phyloP scores from a whole-genome alignment of 2,113 vertebrate species.

The Trochalopteron elliotii region DNA sequence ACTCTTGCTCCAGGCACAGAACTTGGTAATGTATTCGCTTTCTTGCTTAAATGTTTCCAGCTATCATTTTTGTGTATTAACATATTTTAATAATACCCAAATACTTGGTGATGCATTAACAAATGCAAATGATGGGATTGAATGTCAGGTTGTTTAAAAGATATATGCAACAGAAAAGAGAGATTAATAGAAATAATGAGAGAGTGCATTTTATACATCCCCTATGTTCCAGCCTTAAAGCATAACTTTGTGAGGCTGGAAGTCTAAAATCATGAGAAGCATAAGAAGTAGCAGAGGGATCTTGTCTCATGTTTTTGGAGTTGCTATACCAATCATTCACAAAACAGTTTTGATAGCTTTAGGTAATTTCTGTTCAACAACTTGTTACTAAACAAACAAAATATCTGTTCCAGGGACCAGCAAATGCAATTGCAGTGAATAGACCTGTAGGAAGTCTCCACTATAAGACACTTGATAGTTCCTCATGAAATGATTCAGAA shows the following conservation, averaged over 20 bases:
- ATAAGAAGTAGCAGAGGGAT: not conserved
- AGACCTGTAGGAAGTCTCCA: not conserved
- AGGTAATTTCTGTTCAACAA: conserved; percentile 1
- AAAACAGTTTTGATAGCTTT: not conserved
- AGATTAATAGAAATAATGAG: not conserved
- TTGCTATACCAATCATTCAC: not conserved
- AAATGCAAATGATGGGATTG: not conserved
- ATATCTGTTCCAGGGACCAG: not conserved
- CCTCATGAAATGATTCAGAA: not conserved
- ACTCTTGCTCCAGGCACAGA: not conserved
- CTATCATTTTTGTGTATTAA: not conserved
- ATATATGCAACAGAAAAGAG: not conserved
- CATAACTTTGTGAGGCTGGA: not conserved
- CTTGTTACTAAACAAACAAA: not conserved
- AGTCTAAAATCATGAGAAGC: not conserved
- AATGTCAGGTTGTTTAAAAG: not conserved
- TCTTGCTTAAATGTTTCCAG: not conserved
- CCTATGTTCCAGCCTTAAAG: not conserved
- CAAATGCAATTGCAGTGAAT: not conserved
- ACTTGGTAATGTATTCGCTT: not conserved
- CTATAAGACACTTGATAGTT: not conserved
- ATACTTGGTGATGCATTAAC: not conserved
- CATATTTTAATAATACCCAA: not conserved
- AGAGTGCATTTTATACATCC: not conserved
- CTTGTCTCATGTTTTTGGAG: not conserved